Percentiles rank a stretch among this genome's conserved stretches.
Evolutionary conservation across 2,797 vertebrate species (phyloP).

Genomic region (Neopelma chrysocephalum): DNA sequence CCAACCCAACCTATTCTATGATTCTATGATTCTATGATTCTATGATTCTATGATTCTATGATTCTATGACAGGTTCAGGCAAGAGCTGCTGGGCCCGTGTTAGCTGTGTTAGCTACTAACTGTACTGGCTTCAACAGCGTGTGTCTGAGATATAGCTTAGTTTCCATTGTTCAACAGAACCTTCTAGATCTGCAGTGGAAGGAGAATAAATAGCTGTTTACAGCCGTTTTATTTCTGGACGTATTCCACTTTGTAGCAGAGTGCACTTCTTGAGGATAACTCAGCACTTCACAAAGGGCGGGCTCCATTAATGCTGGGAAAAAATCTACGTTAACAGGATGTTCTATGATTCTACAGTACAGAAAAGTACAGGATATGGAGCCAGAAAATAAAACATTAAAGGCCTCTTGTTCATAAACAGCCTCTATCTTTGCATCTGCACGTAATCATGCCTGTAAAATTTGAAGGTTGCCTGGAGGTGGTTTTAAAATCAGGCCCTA

Average conservation of each 20-base stretch:
- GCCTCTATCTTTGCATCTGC: not conserved
- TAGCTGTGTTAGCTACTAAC: not conserved
- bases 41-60: too few species aligned
- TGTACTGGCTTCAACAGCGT: not conserved
- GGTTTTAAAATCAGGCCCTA: not conserved
- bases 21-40: too few species aligned
- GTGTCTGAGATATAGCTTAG: not conserved
- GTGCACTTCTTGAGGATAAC: not conserved
- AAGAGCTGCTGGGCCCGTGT: not conserved
- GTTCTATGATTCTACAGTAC: not conserved
- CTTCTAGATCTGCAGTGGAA: not conserved
- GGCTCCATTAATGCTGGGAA: not conserved
- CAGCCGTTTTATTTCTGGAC: not conserved
- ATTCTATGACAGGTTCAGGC: too few species aligned
- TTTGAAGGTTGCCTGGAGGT: not conserved
- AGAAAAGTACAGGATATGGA: not conserved
- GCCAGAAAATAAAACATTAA: slow-evolving; percentile 20
- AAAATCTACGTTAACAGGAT: not conserved
- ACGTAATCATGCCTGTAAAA: not conserved
- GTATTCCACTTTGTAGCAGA: not conserved
- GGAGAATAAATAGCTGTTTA: not conserved
- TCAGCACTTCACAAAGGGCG: not conserved
- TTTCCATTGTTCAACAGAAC: not conserved
- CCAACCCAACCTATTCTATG: too few species aligned
- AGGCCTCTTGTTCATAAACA: not conserved